Evolutionary conservation across 1,140 invertebrate species (phyloP), one percentile per base, ranked within the genome.

Genomic region (Drosophila trapezifrons): DNA sequence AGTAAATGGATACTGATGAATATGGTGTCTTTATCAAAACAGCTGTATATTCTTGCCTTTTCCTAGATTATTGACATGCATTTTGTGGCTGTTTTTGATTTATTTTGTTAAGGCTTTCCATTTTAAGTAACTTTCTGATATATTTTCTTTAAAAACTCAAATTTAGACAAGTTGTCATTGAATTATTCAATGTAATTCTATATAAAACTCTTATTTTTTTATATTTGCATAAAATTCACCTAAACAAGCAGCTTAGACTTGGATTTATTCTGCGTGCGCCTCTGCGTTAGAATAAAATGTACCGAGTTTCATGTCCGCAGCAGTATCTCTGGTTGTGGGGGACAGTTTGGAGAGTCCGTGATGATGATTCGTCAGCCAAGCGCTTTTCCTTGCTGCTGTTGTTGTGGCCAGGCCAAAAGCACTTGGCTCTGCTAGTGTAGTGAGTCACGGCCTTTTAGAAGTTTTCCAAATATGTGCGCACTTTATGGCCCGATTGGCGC

Each of bases 381-480:
- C 37, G 62, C 10, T 65, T 64, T 65, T 59, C 60, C n/a, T 37
- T 15, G 25, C n/a, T 35, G 17, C 17, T 12, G 9, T 2, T 4
- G 22, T 22, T 12, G 12, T 18, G 37, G 29, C 42, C 18, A 27
- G 54, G n/a, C 54, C 37, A 62, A 57, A 58, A 62, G 35, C 59
- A 63, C 35, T 63, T 63, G 59, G 40, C 51, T 15, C 51, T 15
- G 49, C 3, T 25, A 55, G 43, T 76, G 76, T 35, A 59, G 45
- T 80, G 78, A 80, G 59, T 80, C 78, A 80, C 60, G n/a, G 51
- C 12, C 54, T 43, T 32, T 51, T 42, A 55, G 42, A 65, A 81
- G 65, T 56, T 78, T 79, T 83, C 71, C 65, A 75, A 83, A 80
- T 64, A 73, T 74, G 76, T 29, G 42, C n/a, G 29, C 42, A 46